These are phyloP conservation scores for Odontomyia ornata DNA, from an alignment of 2,888 invertebrate species.

Conservation along the genomic window DNA sequence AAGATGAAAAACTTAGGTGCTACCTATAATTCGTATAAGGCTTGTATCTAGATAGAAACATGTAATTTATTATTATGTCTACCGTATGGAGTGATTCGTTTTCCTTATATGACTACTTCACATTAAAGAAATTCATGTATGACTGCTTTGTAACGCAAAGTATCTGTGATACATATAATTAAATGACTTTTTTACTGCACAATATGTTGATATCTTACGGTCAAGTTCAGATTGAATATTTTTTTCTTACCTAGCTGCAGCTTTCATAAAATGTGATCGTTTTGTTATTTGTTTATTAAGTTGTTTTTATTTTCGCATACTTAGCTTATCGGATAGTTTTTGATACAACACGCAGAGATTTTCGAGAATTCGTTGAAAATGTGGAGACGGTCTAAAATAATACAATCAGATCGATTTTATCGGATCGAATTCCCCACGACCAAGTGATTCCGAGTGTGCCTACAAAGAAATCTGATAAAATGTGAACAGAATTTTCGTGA, in stretches of 20 bases:
- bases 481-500: slow-evolving; percentile 43
- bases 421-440: neutral
- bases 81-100: slow-evolving; percentile 22
- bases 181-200: slow-evolving; percentile 11
- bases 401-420: neutral
- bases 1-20: slow-evolving; percentile 20
- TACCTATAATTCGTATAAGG: slow-evolving; percentile 7
- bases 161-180: neutral
- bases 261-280: neutral
- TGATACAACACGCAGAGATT: neutral
- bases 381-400: slow-evolving; percentile 4
- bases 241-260: neutral
- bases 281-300: slow-evolving; percentile 6
- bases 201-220: slow-evolving; percentile 40
- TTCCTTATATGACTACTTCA: slow-evolving; percentile 27
- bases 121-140: neutral
- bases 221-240: slow-evolving; percentile 38
- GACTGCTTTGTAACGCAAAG: neutral
- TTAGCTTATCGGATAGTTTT: neutral
- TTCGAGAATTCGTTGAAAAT: slow-evolving; percentile 8
- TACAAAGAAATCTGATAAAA: slow-evolving; percentile 24
- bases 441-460: neutral
- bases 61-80: slow-evolving; percentile 31
- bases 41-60: slow-evolving; percentile 22
- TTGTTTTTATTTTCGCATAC: slow-evolving; percentile 4